Base-by-base conservation (phyloP, 2,113 vertebrate species). In the Pyrgilauda ruficollis region DNA sequence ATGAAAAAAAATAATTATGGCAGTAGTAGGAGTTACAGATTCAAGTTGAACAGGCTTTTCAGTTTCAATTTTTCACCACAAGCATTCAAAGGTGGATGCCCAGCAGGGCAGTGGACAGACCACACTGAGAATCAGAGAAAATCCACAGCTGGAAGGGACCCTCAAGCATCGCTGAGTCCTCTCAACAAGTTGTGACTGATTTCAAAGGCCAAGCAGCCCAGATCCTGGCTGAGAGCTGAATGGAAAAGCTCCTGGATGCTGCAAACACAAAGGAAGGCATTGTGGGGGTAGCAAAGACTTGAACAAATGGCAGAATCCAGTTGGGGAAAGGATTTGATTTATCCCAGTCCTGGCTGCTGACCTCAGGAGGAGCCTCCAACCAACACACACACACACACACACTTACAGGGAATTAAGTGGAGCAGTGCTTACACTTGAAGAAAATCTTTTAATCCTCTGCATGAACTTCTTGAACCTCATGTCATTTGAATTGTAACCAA, bases 401-500 rank as follows among this genome's bases (percentile, higher is more conserved):
- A 7, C 15, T 37, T 0, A 69, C 5, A 91, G 35, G 72, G 31
- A 82, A 84, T 69, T 76, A 93, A 90, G 55, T 28, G 52, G 49
- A 95, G 52, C 68, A n/a, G 58, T 58, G 66, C 98, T 98, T 97
- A 99, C 99, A 43, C 80, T 98, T 61, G 97, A 97, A 67, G 99
- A 98, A 88, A 97, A 98, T 33, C 91, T 97, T 41, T 98, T 98
- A 41, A 87, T 97, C 97, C 98, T 98, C 66, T 93, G 49, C 39
- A 98, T 74, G 28, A 98, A 98, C 89, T 97, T 98, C 89, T 90
- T 97, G 92, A 97, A 97, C 88, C 97, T 98, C 33, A 44, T 85
- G 43, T 97, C 93, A 2, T 92, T 90, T 5, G 58, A 63, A 46
- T 33, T 98, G 86, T 95, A 97, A 70, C 98, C 97, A 43, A 99